A percentile compares a stretch with the other conserved stretches of the same genome.
phyloP scores from a whole-genome alignment of 2,888 invertebrate genomes.

The Agrilus biguttatus region DNA sequence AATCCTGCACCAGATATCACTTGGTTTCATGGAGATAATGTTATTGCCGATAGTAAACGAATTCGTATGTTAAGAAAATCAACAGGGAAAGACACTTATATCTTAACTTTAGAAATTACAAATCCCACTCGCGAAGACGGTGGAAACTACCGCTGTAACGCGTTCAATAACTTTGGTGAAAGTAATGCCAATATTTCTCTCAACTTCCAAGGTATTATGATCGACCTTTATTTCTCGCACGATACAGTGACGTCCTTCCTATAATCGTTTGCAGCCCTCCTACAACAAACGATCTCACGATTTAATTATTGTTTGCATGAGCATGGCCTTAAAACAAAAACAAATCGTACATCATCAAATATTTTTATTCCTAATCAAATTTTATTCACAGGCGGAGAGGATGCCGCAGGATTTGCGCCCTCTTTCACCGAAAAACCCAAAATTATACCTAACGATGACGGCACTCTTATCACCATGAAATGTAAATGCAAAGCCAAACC shows the following conservation, averaged over 20 bases:
- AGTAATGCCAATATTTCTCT: slow-evolving; percentile 99
- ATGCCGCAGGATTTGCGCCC: slow-evolving; percentile 86
- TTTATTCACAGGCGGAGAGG: slow-evolving; percentile 66
- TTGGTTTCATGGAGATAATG: slow-evolving; percentile 85
- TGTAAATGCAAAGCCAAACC: slow-evolving; percentile 93
- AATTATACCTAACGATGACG: slow-evolving; percentile 96
- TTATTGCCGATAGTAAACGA: slow-evolving; percentile 69
- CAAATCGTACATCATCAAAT: slow-evolving; percentile 6
- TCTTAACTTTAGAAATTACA: slow-evolving; percentile 83
- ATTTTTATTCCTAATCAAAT: slow-evolving; percentile 4
- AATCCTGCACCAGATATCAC: slow-evolving; percentile 89
- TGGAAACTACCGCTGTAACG: slow-evolving; percentile 98
- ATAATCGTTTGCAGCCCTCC: neutral
- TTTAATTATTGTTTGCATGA: slow-evolving; percentile 25
- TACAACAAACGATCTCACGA: neutral
- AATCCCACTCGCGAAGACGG: slow-evolving; percentile 94
- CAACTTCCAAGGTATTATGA: slow-evolving; percentile 88
- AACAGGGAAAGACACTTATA: slow-evolving; percentile 78
- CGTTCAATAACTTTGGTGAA: slow-evolving; percentile 96
- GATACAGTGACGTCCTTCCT: neutral
- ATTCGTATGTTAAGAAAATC: slow-evolving; percentile 85
- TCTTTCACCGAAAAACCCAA: slow-evolving; percentile 97
- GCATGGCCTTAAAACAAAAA: slow-evolving; percentile 26
- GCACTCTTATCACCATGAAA: slow-evolving; percentile 93
- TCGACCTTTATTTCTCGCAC: slow-evolving; percentile 2